Percentiles rank a stretch among this genome's conserved stretches.
These are phyloP conservation scores for Trachops cirrhosus DNA, from an alignment of 2,797 vertebrate species.

Conservation along the genomic window DNA sequence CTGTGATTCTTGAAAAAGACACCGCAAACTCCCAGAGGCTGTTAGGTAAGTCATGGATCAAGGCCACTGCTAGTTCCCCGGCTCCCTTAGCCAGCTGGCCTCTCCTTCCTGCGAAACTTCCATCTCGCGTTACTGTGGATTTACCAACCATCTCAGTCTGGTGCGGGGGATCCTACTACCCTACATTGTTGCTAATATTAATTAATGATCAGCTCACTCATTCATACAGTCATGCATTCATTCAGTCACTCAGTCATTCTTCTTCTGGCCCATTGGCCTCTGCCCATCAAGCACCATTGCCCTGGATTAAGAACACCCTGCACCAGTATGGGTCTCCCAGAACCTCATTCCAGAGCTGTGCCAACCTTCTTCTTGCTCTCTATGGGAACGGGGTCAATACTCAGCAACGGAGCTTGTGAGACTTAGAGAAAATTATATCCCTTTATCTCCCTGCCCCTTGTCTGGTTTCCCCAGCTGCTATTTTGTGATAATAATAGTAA, in stretches of 20 bases:
- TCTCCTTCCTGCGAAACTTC: neutral
- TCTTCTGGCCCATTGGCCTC: neutral
- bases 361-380: neutral
- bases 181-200: neutral
- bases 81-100: rapidly evolving
- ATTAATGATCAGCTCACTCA: neutral
- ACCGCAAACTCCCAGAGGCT: neutral
- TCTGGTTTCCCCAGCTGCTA: conserved; percentile 83
- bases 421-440: neutral
- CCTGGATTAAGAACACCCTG: neutral
- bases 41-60: neutral
- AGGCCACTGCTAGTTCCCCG: rapidly evolving
- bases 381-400: neutral
- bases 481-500: conserved; percentile 81
- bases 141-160: neutral
- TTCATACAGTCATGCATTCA: neutral
- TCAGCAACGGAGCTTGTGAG: neutral
- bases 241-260: neutral
- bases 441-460: conserved; percentile 52
- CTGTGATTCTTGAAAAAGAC: neutral
- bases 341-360: neutral
- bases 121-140: neutral
- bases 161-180: neutral
- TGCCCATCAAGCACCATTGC: no score
- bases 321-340: neutral